Evolutionary conservation across 1,140 invertebrate genomes (phyloP).

Genomic region (Drosophila biarmipes): DNA sequence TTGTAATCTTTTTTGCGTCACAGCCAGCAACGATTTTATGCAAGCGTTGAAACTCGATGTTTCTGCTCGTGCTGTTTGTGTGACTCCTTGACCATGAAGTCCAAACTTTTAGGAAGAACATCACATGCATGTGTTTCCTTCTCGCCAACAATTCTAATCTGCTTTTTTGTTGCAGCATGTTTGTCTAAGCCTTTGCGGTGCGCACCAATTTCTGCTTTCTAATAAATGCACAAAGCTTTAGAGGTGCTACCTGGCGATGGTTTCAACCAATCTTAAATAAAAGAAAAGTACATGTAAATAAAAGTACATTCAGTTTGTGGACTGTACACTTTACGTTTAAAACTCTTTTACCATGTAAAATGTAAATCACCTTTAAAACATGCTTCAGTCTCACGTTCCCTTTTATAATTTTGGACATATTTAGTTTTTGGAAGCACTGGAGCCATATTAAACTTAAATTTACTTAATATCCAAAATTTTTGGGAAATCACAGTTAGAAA

Average conservation of each 20-base stretch:
- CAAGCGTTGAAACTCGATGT: background rate
- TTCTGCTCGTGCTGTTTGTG: slow-evolving; percentile 1
- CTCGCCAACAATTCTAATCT: background rate
- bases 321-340: background rate
- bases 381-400: background rate
- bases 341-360: background rate
- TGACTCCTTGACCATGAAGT: slow-evolving; percentile 11
- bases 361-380: slow-evolving; percentile 1
- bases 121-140: background rate
- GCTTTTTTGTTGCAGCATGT: background rate
- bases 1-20: background rate
- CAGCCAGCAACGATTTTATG: background rate
- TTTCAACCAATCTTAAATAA: slow-evolving; percentile 1
- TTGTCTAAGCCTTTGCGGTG: slow-evolving; percentile 1
- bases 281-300: background rate
- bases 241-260: background rate
- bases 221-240: background rate
- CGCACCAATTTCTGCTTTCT: slow-evolving; percentile 2
- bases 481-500: too few relatives aligned
- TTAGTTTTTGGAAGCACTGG: background rate
- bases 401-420: slow-evolving; percentile 2
- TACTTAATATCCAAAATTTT: too few relatives aligned
- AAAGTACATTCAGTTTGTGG: background rate
- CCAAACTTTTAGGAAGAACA: background rate
- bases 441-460: background rate